phyloP scores from a whole-genome alignment of 2,888 invertebrate species.

The Oscheius sp. region DNA sequence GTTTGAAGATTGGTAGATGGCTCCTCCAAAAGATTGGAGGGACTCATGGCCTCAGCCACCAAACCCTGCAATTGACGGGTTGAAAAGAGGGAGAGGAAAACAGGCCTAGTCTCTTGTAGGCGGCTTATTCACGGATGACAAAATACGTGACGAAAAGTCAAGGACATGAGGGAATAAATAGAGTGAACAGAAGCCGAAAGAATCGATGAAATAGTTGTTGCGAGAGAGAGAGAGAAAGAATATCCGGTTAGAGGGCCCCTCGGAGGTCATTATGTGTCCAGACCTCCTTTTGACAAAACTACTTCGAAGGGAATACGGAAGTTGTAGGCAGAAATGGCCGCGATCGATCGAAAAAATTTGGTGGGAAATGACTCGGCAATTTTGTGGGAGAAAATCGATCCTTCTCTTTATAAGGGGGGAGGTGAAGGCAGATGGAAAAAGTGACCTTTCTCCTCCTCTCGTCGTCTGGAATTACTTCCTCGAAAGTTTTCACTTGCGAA shows the following conservation, averaged over 20 bases:
- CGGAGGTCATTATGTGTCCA: too few relatives aligned
- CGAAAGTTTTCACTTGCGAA: too few relatives aligned
- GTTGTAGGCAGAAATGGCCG: neutral
- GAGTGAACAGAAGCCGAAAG: slow-evolving; percentile 29
- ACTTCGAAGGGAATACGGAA: neutral
- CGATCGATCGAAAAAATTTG: too few relatives aligned
- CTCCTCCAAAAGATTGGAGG: slow-evolving; percentile 6
- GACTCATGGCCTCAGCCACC: too few relatives aligned
- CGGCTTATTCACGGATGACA: slow-evolving; percentile 22
- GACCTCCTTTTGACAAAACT: neutral
- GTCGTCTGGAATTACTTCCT: too few relatives aligned
- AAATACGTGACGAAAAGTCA: neutral
- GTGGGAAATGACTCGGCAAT: too few relatives aligned
- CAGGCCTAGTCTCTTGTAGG: neutral
- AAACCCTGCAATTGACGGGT: neutral
- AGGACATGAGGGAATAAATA: slow-evolving; percentile 15
- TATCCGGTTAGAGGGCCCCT: too few relatives aligned
- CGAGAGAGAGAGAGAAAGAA: slow-evolving; percentile 35
- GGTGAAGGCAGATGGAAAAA: too few relatives aligned
- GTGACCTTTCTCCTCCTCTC: too few relatives aligned
- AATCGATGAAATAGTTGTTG: slow-evolving; percentile 36
- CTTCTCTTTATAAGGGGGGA: neutral
- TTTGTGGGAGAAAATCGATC: neutral
- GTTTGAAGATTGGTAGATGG: slow-evolving; percentile 18
- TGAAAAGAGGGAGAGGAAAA: neutral